These are phyloP conservation scores for Drosophila sturtevanti DNA, from an alignment of 1,140 invertebrate genomes.

Conservation along the genomic window DNA sequence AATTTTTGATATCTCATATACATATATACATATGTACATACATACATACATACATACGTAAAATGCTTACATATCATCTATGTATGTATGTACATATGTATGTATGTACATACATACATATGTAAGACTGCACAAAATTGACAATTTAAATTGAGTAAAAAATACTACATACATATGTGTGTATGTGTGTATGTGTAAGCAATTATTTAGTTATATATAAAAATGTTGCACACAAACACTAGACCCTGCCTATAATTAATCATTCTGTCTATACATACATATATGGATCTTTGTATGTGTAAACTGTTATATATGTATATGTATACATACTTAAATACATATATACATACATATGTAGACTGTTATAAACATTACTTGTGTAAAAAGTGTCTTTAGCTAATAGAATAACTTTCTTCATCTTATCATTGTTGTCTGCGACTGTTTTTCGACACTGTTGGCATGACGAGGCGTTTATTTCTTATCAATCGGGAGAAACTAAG, in stretches of 20 bases:
- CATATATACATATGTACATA: neutral
- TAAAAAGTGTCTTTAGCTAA: neutral
- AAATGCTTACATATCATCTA: too few species aligned
- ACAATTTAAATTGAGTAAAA: too few species aligned
- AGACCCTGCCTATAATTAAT: neutral
- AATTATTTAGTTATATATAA: too few species aligned
- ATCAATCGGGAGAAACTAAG: neutral
- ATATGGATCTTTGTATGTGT: neutral
- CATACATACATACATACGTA: neutral
- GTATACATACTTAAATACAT: neutral
- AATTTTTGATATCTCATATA: neutral
- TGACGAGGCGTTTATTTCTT: conserved; percentile 1
- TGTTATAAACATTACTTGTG: neutral
- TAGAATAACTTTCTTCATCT: neutral
- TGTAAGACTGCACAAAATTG: too few species aligned
- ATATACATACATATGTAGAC: neutral
- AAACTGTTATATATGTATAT: neutral
- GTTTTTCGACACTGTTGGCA: conserved; percentile 8
- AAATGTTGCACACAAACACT: neutral
- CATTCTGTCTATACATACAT: neutral
- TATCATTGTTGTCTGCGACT: conserved; percentile 6
- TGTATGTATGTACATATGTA: too few species aligned
- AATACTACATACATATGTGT: too few species aligned
- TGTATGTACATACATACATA: too few species aligned
- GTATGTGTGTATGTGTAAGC: neutral